Evolutionary conservation across 1,140 invertebrate genomes (phyloP).

Genomic region (Drosophila obscura): DNA sequence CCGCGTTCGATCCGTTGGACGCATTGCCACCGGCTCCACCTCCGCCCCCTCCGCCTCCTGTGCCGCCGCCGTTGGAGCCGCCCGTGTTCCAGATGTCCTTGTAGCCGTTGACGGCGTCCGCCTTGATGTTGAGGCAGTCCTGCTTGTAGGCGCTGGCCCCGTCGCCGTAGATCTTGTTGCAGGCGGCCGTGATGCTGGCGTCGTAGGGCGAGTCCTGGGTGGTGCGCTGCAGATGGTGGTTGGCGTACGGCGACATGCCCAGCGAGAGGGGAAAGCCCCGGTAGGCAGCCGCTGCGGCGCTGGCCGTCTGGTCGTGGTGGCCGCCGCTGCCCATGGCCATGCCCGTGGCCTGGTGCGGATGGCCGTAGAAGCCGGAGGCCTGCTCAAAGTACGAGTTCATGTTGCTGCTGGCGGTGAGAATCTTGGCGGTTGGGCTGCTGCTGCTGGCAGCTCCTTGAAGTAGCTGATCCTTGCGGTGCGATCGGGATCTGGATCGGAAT

Average conservation of each 20-base stretch:
- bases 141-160: slow-evolving; percentile 82
- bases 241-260: slow-evolving; percentile 93
- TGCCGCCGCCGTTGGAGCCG: slow-evolving; percentile 85
- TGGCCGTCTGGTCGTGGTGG: slow-evolving; percentile 87
- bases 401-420: slow-evolving; percentile 81
- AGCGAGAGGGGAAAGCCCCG: slow-evolving; percentile 92
- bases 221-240: slow-evolving; percentile 91
- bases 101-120: slow-evolving; percentile 86
- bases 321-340: slow-evolving; percentile 86
- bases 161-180: slow-evolving; percentile 87
- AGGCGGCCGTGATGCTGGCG: slow-evolving; percentile 92
- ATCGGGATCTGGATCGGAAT: no score
- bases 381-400: slow-evolving; percentile 99
- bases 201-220: slow-evolving; percentile 95
- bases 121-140: slow-evolving; percentile 85
- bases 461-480: no score
- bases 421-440: slow-evolving; percentile 69
- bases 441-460: not conserved
- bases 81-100: slow-evolving; percentile 87
- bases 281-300: slow-evolving; percentile 89
- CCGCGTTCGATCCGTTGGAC: slow-evolving; percentile 75
- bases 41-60: slow-evolving; percentile 62
- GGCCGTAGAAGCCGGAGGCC: slow-evolving; percentile 94
- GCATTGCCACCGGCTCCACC: slow-evolving; percentile 80
- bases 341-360: slow-evolving; percentile 90